These are phyloP conservation scores for Tupaia tana DNA, from an alignment of 2,113 vertebrate species.

Conservation along the genomic window DNA sequence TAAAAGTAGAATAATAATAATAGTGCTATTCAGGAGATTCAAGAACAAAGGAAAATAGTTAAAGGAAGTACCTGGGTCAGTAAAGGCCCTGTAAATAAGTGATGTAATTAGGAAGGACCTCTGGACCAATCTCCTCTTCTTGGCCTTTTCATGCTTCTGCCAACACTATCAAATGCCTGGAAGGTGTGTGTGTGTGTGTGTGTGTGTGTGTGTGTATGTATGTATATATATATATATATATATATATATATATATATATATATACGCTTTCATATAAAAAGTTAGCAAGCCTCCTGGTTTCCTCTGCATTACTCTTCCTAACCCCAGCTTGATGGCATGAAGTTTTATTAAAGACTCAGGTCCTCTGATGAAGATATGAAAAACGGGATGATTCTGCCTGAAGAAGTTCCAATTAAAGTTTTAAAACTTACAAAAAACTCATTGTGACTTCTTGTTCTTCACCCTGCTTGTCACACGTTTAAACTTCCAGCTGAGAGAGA, in stretches of 20 bases:
- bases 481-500: background rate
- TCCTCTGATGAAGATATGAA: background rate
- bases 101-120: background rate
- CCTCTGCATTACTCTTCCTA: background rate
- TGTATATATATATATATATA: too few relatives aligned
- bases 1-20: background rate
- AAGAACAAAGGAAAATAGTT: background rate
- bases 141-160: background rate
- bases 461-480: slow-evolving; percentile 10
- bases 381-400: background rate
- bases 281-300: background rate
- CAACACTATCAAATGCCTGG: background rate
- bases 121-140: background rate
- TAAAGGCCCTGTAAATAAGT: background rate
- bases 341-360: background rate
- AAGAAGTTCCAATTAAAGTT: background rate
- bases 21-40: background rate
- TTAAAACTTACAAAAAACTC: background rate
- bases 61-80: background rate
- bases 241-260: too few relatives aligned
- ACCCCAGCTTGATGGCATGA: background rate
- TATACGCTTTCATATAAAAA: too few relatives aligned
- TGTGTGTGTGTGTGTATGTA: too few relatives aligned
- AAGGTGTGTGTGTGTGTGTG: background rate
- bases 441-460: background rate